A percentile compares a stretch with the other conserved stretches of the same genome.
phyloP scores from a whole-genome alignment of 2,888 invertebrate genomes.

The Hedychridium roseum region DNA sequence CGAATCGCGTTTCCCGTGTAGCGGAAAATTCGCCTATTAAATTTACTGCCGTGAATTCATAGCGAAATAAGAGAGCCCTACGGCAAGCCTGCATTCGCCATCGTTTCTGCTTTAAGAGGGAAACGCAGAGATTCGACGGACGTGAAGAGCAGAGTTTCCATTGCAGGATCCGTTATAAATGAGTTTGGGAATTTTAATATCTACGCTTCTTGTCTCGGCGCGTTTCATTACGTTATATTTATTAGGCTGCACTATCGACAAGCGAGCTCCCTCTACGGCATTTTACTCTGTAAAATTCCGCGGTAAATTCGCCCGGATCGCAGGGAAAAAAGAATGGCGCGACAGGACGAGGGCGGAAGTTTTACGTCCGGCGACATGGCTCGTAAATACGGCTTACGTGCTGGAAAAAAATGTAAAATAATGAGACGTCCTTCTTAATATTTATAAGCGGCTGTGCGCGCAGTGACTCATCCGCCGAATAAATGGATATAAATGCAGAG shows the following conservation, averaged over 20 bases:
- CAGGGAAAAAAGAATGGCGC: slow-evolving; percentile 1
- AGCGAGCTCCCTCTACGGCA: too few relatives aligned
- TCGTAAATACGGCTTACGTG: slow-evolving; percentile 55
- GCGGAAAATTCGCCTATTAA: slow-evolving; percentile 23
- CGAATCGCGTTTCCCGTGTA: slow-evolving; percentile 3
- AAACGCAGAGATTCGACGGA: too few relatives aligned
- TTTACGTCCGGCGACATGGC: slow-evolving; percentile 35
- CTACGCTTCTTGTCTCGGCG: too few relatives aligned
- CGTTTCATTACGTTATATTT: too few relatives aligned
- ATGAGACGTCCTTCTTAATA: slow-evolving; percentile 52
- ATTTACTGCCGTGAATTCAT: slow-evolving; percentile 30
- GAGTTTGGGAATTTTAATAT: too few relatives aligned
- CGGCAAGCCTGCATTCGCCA: slow-evolving; percentile 18
- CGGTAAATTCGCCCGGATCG: too few relatives aligned
- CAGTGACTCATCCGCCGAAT: slow-evolving; percentile 19
- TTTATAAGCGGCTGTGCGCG: slow-evolving; percentile 43
- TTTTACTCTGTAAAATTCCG: too few relatives aligned
- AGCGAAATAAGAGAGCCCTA: slow-evolving; percentile 24
- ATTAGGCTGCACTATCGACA: too few relatives aligned
- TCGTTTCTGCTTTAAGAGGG: too few relatives aligned
- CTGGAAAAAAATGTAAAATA: slow-evolving; percentile 54
- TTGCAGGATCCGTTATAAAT: too few relatives aligned
- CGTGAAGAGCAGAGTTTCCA: too few relatives aligned
- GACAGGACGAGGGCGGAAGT: slow-evolving; percentile 27
- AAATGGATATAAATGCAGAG: slow-evolving; percentile 33